Evolutionary conservation across 1,140 invertebrate genomes (phyloP).

Genomic region (Leptinotarsa defecta): DNA sequence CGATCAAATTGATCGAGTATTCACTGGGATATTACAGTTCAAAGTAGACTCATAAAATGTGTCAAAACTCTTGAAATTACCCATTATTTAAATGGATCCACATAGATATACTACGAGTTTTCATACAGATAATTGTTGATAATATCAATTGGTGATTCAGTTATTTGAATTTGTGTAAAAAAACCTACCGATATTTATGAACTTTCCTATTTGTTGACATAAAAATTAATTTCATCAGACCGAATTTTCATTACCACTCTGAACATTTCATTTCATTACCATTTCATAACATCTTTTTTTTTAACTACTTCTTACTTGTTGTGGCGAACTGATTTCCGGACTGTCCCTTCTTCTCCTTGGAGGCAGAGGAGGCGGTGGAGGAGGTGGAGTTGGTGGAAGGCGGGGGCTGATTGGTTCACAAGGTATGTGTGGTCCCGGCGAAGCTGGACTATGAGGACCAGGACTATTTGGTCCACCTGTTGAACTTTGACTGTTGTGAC

Average conservation of each 20-base stretch:
- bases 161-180: too few species aligned
- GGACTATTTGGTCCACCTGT: slow-evolving; percentile 52
- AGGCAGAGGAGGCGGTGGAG: slow-evolving; percentile 63
- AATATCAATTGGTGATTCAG: too few species aligned
- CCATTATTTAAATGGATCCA: too few species aligned
- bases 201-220: not conserved
- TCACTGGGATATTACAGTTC: too few species aligned
- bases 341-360: slow-evolving; percentile 66
- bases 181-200: not conserved
- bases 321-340: slow-evolving; percentile 61
- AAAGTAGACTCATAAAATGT: too few species aligned
- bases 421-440: slow-evolving; percentile 59
- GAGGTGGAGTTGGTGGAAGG: slow-evolving; percentile 54
- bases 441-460: slow-evolving; percentile 58
- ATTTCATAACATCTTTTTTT: not conserved
- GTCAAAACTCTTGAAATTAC: too few species aligned
- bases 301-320: slow-evolving; percentile 55
- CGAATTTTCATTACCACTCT: not conserved
- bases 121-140: too few species aligned
- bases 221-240: not conserved
- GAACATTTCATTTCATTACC: too few species aligned
- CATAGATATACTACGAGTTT: too few species aligned
- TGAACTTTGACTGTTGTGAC: slow-evolving; percentile 43
- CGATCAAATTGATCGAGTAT: too few species aligned
- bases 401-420: slow-evolving; percentile 58